Evolutionary conservation across 1,140 invertebrate species (phyloP).

Genomic region (Pachyrhynchus sulphureomaculatus): DNA sequence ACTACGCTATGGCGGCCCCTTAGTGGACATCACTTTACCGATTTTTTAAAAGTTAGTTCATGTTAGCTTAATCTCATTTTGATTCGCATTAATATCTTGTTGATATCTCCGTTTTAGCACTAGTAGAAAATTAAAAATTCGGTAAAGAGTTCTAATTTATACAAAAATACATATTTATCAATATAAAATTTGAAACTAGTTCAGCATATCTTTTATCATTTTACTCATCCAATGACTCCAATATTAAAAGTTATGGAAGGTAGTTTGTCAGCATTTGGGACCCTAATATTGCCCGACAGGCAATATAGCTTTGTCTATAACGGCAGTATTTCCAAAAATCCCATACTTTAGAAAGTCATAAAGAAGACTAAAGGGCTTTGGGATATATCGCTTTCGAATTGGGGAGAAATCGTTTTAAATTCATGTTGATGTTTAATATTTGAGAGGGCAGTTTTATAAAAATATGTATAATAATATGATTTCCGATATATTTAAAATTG

Average conservation of each 20-base stretch:
- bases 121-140: no score
- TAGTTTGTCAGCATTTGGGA: slow-evolving; percentile 46
- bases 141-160: no score
- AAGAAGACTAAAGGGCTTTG: slow-evolving; percentile 44
- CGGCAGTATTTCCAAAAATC: slow-evolving; percentile 47
- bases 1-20: no score
- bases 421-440: slow-evolving; percentile 25
- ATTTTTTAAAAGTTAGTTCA: no score
- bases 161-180: no score
- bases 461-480: no score
- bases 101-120: no score
- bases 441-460: background rate
- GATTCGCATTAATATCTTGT: no score
- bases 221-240: slow-evolving; percentile 6
- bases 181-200: background rate
- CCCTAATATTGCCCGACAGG: slow-evolving; percentile 43
- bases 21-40: no score
- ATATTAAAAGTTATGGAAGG: slow-evolving; percentile 27
- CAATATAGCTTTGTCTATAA: slow-evolving; percentile 47
- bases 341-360: slow-evolving; percentile 49
- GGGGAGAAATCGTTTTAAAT: slow-evolving; percentile 22
- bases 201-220: background rate
- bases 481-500: no score
- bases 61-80: no score
- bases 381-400: slow-evolving; percentile 35